Evolutionary conservation across 2,888 invertebrate species (phyloP).

Genomic region (Choreutis nemorana): DNA sequence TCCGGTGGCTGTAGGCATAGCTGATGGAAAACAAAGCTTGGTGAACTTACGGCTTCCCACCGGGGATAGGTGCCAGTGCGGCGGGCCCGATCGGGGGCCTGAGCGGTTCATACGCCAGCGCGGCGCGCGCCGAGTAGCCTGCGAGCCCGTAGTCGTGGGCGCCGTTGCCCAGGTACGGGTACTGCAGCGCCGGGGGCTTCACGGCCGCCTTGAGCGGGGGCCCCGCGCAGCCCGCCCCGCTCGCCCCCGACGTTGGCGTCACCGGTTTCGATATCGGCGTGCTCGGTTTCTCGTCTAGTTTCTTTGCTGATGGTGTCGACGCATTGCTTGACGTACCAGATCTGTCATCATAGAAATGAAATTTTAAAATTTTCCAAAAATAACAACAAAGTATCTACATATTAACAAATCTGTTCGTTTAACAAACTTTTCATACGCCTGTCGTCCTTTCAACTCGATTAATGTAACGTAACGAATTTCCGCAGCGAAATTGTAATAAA

Average conservation of each 20-base stretch:
- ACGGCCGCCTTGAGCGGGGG: conserved; percentile 65
- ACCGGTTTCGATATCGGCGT: conserved; percentile 92
- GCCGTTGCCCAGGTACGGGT: conserved; percentile 68
- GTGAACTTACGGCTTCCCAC: conserved; percentile 91
- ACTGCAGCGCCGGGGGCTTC: conserved; percentile 68
- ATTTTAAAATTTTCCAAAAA: not conserved
- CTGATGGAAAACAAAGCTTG: not conserved
- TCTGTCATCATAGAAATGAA: no score
- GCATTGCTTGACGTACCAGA: conserved; percentile 91
- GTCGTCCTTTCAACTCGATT: no score
- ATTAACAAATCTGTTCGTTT: no score
- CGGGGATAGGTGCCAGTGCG: conserved; percentile 75
- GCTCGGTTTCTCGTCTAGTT: conserved; percentile 87
- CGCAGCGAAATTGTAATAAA: no score
- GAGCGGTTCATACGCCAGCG: conserved; percentile 55
- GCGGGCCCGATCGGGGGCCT: conserved; percentile 59
- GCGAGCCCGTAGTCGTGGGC: conserved; percentile 59
- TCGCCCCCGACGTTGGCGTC: conserved; percentile 79
- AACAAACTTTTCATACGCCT: not conserved
- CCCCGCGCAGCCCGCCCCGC: conserved; percentile 67
- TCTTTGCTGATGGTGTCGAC: conserved; percentile 89
- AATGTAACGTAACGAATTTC: no score
- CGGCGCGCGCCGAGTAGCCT: conserved; percentile 58
- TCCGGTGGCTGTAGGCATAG: not conserved
- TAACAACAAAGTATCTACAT: no score